These are phyloP conservation scores for Drosophila chauvacae DNA, from an alignment of 1,140 invertebrate species.

Conservation along the genomic window DNA sequence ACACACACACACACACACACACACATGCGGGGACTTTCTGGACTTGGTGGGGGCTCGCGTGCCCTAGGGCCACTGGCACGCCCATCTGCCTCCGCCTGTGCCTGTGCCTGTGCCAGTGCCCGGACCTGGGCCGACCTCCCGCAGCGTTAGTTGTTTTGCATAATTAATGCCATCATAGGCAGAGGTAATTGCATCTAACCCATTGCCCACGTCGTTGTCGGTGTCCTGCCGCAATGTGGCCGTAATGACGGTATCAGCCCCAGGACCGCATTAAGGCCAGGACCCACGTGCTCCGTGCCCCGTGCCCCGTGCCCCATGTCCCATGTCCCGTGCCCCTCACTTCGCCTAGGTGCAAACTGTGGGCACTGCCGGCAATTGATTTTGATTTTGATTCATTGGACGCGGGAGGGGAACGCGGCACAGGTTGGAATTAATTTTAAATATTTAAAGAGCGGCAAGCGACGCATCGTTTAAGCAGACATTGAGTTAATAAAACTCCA, in stretches of 20 bases:
- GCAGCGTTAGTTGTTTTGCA: conserved; percentile 62
- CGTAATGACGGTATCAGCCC: conserved; percentile 68
- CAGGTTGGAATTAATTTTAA: conserved; percentile 69
- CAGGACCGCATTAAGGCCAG: conserved; percentile 30
- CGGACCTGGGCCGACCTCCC: not conserved
- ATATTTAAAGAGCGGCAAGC: conserved; percentile 67
- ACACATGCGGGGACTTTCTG: conserved; percentile 1
- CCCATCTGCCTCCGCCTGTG: not conserved
- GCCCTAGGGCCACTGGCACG: conserved; percentile 8
- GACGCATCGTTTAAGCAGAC: conserved; percentile 69
- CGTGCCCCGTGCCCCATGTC: not conserved
- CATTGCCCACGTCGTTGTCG: conserved; percentile 35
- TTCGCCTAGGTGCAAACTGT: conserved; percentile 49
- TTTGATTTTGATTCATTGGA: conserved; percentile 67
- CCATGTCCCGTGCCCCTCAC: not conserved
- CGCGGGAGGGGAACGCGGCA: not conserved
- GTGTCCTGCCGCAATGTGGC: conserved; percentile 62
- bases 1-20: conserved; percentile 23
- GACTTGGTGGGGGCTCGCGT: conserved; percentile 14
- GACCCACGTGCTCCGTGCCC: no score
- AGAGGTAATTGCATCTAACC: conserved; percentile 66
- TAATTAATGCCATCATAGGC: conserved; percentile 78
- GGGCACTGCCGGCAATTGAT: conserved; percentile 65
- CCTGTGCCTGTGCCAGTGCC: not conserved
- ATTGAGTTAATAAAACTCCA: conserved; percentile 79